Evolutionary conservation across 1,140 invertebrate genomes (phyloP), one percentile per base, ranked within the genome.

Genomic region (Neodiprion lecontei): DNA sequence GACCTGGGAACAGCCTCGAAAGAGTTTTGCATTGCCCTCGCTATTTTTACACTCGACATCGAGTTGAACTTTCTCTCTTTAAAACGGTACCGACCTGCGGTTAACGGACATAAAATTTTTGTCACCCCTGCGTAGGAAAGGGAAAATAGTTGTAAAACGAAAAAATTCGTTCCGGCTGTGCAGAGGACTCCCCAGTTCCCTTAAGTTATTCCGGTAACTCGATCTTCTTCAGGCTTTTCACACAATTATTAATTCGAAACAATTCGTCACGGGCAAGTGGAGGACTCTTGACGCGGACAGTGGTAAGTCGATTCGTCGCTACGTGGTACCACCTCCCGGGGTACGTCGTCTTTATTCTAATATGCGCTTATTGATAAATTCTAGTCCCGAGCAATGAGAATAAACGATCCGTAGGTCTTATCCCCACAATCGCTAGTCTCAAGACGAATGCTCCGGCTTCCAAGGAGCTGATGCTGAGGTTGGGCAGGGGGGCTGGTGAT

Each of bases 401-500:
- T 61, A 61, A 61, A 61, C 50, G 48, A 1, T n/a, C 53, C 14
- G n/a, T 23, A 5, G 28, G n/a, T 48, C 11, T 28, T 73, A 73
- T 68, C 47, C 48, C 50, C 17, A 12, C 61, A 50, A 53, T 74
- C 67, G 61, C 69, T 74, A 69, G 68, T 69, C 69, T 11, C 21
- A 48, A 53, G 50, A 17, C 77, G 78, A 80, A 65, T 72, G 75
- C 72, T 75, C 28, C 77, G 76, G 81, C 49, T 61, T 65, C 72
- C 70, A 47, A 73, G 75, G 72, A 48, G 72, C 21, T 70, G 72
- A 75, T 61, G 53, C 67, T 65, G 67, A 50, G 68, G 75, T 77
- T 70, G 80, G 72, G 78, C 82, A 82, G 80, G 86, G 86, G 86
- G 86, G 76, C 78, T 86, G 84, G 86, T 88, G 87, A 88, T 89